Base-by-base conservation (phyloP, 2,797 vertebrate genomes). In the Taeniopygia guttata region DNA sequence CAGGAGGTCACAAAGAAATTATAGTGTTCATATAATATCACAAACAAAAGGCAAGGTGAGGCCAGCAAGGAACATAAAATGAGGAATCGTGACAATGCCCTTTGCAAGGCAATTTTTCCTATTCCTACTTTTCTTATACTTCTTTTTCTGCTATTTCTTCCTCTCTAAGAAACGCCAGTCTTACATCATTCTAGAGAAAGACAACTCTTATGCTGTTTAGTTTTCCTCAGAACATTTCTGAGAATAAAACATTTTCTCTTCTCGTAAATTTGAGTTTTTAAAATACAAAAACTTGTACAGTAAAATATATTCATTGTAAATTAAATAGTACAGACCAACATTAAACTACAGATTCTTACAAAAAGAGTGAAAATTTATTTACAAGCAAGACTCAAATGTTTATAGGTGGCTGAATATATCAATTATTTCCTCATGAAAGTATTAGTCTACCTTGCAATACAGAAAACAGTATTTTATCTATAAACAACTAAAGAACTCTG, bases 21-120 rank as follows among this genome's bases (percentile, higher is more conserved):
- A 27, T 5, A 45, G 20, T 10, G 11, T 23, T 69, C 46, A 30
- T 6, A 5, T 4, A 74, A 19, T 7, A 46, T 15, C 1, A 1
- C 12, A 68, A 75, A 55, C 20, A 63, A 70, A 91, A 52, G 21
- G 17, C 29, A 60, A 51, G 43, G 16, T 22, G 36, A 52, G 5
- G 30, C 19, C 27, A 75, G 34, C 4, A 48, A 49, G 26, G 5
- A 6, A 3, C 15, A 11, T 10, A 30, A 79, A 51, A 79, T 8
- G 11, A 52, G 12, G 17, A 88, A 85, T 13, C 29, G 2, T 38
- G 23, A 63, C 5, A 10, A 55, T 0, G 4, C 9, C 8, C 8
- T 52, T 72, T 27, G 27, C 9, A 68, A 76, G 51, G 25, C 10
- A 17, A 8, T 51, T 64, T 22, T 58, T 77, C 5, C 10, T 38